Evolutionary conservation across 30 jellyfish, hydroid and myxozoan species (phyloP), one percentile per base, ranked within the genome.

Genomic region (Rhopilema esculentum): DNA sequence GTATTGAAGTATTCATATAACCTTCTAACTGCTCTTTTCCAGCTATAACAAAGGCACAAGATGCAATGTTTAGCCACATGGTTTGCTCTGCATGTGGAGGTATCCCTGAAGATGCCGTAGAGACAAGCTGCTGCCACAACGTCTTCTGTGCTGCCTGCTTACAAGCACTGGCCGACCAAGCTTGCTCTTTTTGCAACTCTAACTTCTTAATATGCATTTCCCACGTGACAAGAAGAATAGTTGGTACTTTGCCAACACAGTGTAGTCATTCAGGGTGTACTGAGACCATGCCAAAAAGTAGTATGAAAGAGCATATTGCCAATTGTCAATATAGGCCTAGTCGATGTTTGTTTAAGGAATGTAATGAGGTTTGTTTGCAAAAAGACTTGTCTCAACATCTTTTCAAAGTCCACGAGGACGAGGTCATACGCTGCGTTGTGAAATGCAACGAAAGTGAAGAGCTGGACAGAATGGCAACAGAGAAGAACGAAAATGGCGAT

Each of bases 201-300:
- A 50, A 30, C 19, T 8, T 0, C 63, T 22, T 27, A 25, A 28
- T 70, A 27, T 57, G 49, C 33, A 70, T 70, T 1, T 17, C 80
- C 24, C 65, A 30, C 21, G 80, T 70, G 22, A 22, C 49, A 30
- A 57, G 64, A 27, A 70, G 64, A 57, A 27, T 70, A 7, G 49
- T 70, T 24, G 80, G 64, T 4, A 30, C 21, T 57, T 8, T 70
- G 20, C 21, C 63, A 2, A 24, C 80, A 0, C 27, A 19, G 21
- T 70, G 80, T 16, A 20, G 63, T 28, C 80, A 70, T 28, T 4
- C 62, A 17, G 80, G 80, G 63, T 70, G 80, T 24, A 20, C 15
- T 4, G 63, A 20, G 24, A 15, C 21, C 2, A 28, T 26, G 21
- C 19, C 28, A 28, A 26, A 62, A 28, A 15, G 63, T 4, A 62